phyloP scores from a whole-genome alignment of 2,113 vertebrate genomes.

The Mola mola region DNA sequence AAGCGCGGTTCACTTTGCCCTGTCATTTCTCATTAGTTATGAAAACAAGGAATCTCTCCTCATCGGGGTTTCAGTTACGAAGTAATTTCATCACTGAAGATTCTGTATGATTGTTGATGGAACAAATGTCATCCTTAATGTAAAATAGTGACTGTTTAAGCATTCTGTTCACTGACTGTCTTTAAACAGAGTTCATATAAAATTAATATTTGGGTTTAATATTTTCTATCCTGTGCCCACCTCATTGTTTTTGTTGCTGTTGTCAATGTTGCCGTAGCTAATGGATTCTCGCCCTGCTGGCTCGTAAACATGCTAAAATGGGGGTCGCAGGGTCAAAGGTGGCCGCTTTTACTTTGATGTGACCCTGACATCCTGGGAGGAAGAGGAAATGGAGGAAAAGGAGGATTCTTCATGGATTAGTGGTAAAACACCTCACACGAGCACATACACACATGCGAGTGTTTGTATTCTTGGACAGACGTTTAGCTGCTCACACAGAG shows the following conservation, averaged over 20 bases:
- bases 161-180: too few species aligned
- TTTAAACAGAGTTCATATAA: background rate
- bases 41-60: slow-evolving; percentile 57
- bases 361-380: slow-evolving; percentile 78
- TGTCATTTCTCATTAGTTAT: slow-evolving; percentile 57
- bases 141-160: too few species aligned
- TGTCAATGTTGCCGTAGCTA: slow-evolving; percentile 60
- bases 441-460: background rate
- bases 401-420: slow-evolving; percentile 77
- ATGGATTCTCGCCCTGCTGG: slow-evolving; percentile 69
- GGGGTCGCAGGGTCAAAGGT: slow-evolving; percentile 67
- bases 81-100: too few species aligned
- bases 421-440: slow-evolving; percentile 46
- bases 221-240: background rate
- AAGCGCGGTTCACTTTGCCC: slow-evolving; percentile 37
- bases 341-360: slow-evolving; percentile 70
- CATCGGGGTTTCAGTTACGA: slow-evolving; percentile 27
- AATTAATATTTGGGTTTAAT: background rate
- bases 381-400: slow-evolving; percentile 76
- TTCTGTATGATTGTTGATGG: too few species aligned
- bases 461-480: slow-evolving; percentile 1
- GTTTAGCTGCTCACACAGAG: background rate
- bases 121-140: too few species aligned
- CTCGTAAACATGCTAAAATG: slow-evolving; percentile 63
- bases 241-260: slow-evolving; percentile 5